Base-by-base conservation (phyloP, 2,797 vertebrate genomes). In the Limosa lapponica region DNA sequence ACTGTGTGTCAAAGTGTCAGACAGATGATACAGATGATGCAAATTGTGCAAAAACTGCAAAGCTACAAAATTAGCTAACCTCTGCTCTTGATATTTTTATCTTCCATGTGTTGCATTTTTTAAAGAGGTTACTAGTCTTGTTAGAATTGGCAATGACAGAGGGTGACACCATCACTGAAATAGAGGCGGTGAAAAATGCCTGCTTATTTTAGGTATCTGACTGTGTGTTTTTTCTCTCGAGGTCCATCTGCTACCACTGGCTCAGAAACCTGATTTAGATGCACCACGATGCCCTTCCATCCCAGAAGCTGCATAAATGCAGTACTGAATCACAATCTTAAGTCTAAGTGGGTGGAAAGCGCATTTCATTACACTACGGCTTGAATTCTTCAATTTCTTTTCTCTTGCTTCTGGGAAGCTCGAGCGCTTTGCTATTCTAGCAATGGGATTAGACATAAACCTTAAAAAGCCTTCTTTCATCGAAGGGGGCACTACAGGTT, bases 241-340 rank as follows among this genome's bases (percentile, higher is more conserved):
- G 75, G 93, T 93, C 95, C 93, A 91, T 96, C 93, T 97, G 96
- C 94, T 95, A 61, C 19, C 65, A 36, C 36, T 94, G 95, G 84
- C 92, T 93, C 84, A 92, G 89, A 82, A 87, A 91, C 83, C 71
- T 81, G 80, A 88, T 96, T 89, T 92, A 93, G 72, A 91, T 93
- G 87, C 87, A 93, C 58, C 3, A 20, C 87, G 74, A 27, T 91
- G 65, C 72, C 89, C 84, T 93, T 78, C 75, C 54, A 85, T 92
- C 89, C 72, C 91, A 92, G 79, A 87, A 96, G 87, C 18, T 65
- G 87, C 85, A 92, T 96, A 94, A 88, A 94, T 58, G 77, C 80
- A 72, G 73, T 72, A 78, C 72, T 96, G 92, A 95, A 88, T 96
- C 96, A 96, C 82, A 89, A 8, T 65, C 89, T 88, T 93, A 88